A percentile compares a stretch with the other conserved stretches of the same genome.
Evolutionary conservation across 2,797 vertebrate genomes (phyloP).

Genomic region (Characodon lateralis): DNA sequence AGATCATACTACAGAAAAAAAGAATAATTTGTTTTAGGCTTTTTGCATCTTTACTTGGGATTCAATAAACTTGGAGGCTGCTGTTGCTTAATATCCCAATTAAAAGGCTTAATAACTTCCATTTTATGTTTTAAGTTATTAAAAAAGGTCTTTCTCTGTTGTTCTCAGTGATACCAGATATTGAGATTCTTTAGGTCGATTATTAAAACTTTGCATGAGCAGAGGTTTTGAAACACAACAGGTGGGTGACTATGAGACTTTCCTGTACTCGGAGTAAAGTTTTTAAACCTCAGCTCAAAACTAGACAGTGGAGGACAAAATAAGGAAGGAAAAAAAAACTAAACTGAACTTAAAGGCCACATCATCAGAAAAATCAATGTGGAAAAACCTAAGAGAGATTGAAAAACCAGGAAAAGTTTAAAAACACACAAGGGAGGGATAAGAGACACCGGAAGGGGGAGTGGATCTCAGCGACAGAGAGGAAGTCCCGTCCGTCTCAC

Average conservation of each 20-base stretch:
- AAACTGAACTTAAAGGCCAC: slow-evolving; percentile 14
- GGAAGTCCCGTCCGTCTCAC: slow-evolving; percentile 75
- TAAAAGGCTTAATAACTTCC: not conserved
- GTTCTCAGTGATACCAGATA: not conserved
- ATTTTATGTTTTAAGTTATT: not conserved
- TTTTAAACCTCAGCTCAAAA: slow-evolving; percentile 67
- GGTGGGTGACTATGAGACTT: slow-evolving; percentile 47
- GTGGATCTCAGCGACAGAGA: slow-evolving; percentile 49
- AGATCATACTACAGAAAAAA: not conserved
- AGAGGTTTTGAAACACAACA: not conserved
- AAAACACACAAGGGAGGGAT: slow-evolving; percentile 24
- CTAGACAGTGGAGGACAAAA: slow-evolving; percentile 40
- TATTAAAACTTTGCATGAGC: not conserved
- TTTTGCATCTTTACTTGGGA: not conserved
- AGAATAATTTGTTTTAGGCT: not conserved
- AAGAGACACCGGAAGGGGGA: slow-evolving; percentile 45
- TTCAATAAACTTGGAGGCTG: not conserved
- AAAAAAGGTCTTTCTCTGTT: not conserved
- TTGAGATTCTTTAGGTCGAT: not conserved
- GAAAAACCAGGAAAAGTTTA: slow-evolving; percentile 37
- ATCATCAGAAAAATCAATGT: slow-evolving; percentile 20
- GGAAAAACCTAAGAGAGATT: slow-evolving; percentile 42
- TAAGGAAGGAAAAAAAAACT: slow-evolving; percentile 45
- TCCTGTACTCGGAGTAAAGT: slow-evolving; percentile 30
- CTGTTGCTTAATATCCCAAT: not conserved